These are phyloP conservation scores for Zaprionus ghesquierei DNA, from an alignment of 1,140 invertebrate species.

Conservation along the genomic window DNA sequence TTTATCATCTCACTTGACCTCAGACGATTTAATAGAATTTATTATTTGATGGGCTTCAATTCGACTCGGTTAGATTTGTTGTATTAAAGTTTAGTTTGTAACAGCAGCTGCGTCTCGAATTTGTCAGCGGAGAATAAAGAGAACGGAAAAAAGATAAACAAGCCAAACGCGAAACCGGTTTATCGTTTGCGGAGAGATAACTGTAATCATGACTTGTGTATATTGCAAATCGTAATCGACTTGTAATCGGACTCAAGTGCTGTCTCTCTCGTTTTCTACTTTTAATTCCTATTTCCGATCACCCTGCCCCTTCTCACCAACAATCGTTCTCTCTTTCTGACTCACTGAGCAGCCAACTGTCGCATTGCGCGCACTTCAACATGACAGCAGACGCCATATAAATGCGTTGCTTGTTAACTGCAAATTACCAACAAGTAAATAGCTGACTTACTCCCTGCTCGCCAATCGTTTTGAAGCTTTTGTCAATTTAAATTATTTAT, in stretches of 20 bases:
- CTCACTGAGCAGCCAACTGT: not conserved
- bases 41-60: not conserved
- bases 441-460: not conserved
- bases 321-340: not conserved
- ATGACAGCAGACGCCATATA: not conserved
- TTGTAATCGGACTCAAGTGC: conserved; percentile 66
- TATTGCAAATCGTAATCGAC: conserved; percentile 47
- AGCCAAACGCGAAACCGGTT: conserved; percentile 42
- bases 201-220: conserved; percentile 69
- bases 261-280: not conserved
- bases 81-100: not conserved
- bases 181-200: conserved; percentile 37
- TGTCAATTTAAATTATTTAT: not conserved
- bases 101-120: not conserved
- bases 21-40: not conserved
- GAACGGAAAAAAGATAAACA: not conserved
- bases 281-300: not conserved
- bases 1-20: not conserved
- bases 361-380: not conserved
- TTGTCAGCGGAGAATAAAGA: not conserved
- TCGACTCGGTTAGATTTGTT: not conserved
- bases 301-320: not conserved
- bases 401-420: not conserved
- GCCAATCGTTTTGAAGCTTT: not conserved
- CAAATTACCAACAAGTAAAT: not conserved